Base-by-base conservation (phyloP, 2,888 invertebrate species). In the Drosophila multiciliata region DNA sequence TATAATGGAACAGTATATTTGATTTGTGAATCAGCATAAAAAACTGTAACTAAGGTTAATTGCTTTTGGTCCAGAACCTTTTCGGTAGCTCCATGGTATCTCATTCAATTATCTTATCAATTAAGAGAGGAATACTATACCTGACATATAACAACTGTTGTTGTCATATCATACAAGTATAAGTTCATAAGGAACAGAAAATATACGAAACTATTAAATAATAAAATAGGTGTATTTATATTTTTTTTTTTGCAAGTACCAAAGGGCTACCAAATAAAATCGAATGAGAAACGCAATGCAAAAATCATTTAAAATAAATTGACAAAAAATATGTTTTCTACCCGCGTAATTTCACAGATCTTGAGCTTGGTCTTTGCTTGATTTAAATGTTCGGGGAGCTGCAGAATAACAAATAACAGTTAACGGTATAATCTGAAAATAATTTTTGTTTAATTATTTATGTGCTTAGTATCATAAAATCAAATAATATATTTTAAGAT, bases 51-150 rank as follows among this genome's bases (percentile, higher is more conserved):
- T 9, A 36, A 45, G 15, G 6, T 29, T 48, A 60, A 54, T 61
- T 73, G 40, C 1, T 45, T 17, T 57, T 73, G 75, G 68, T 67
- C 61, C 73, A 75, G 42, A 9, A 12, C 29, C 15, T 15, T 23
- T 11, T 38, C n/a, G n/a, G 26, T 55, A 32, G 17, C 26, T 35
- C 9, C 45, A 12, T 32, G 26, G 36, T 57, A 52, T 38, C 35
- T 53, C 40, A 23, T 11, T 12, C 15, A 36, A 48, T 49, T 73
- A 73, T 73, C 75, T 75, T 62, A 58, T 75, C 69, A 61, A 60
- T 26, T 33, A 20, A 36, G 17, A n/a, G 49, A 42, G 36, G 12
- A 29, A n/a, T 52, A 29, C 29, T 23, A 35, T 29, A 7, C 29
- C 29, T 29, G 26, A 52, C 35, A 42, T 42, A 23, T 32, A 17